phyloP scores from a whole-genome alignment of 2,888 invertebrate genomes.

The Polyploca ridens region DNA sequence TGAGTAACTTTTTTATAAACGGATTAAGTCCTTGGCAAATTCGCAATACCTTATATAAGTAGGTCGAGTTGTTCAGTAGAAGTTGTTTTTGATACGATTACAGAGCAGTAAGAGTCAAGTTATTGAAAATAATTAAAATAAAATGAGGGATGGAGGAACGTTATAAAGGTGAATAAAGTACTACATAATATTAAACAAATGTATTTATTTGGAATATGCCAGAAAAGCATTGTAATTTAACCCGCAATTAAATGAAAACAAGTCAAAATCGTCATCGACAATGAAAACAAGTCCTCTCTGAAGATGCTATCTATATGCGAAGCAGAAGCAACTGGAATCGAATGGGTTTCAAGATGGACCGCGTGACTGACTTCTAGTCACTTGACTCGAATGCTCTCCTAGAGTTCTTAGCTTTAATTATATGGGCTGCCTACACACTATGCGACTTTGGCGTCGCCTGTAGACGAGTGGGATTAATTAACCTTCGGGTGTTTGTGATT shows the following conservation, averaged over 20 bases:
- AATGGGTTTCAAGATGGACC: constrained; percentile 29
- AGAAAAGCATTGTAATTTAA: neutral
- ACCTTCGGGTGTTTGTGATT: constrained; percentile 10
- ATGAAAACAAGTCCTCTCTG: constrained; percentile 10
- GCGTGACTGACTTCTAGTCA: constrained; percentile 28
- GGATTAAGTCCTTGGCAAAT: neutral
- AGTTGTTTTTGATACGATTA: too few species aligned
- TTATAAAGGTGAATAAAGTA: too few species aligned
- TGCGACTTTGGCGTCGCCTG: constrained; percentile 13
- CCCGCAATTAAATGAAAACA: neutral
- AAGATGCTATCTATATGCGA: constrained; percentile 15
- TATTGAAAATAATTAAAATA: too few species aligned
- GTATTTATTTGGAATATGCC: too few species aligned
- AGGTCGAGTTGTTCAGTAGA: too few species aligned
- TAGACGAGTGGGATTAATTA: constrained; percentile 17
- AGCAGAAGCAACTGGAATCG: constrained; percentile 6
- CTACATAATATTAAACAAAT: too few species aligned
- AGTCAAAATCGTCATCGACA: constrained; percentile 9
- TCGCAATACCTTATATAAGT: too few species aligned
- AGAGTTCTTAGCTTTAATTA: constrained; percentile 12
- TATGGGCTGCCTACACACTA: constrained; percentile 14
- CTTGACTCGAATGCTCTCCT: constrained; percentile 23
- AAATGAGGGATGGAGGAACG: too few species aligned
- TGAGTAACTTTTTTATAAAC: neutral
- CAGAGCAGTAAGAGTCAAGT: too few species aligned